Percentiles rank a stretch among this genome's conserved stretches.
phyloP scores from a whole-genome alignment of 2,888 invertebrate genomes.

The Brachyptera risi region DNA sequence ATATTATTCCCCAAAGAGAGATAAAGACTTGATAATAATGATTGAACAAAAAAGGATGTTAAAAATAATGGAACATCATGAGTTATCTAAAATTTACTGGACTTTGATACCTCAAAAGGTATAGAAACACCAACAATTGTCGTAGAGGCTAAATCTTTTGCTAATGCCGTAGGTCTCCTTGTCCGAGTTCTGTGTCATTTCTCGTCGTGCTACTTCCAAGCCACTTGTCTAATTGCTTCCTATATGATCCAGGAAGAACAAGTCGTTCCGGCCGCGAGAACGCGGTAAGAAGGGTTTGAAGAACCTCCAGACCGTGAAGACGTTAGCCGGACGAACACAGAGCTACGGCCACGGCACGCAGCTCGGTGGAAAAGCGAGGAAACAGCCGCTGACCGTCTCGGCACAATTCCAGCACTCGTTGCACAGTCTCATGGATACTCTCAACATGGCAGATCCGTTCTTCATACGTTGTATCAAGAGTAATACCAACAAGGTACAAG shows the following conservation, averaged over 20 bases:
- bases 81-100: too few species aligned
- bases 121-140: too few species aligned
- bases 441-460: conserved; percentile 84
- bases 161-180: too few species aligned
- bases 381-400: conserved; percentile 88
- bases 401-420: conserved; percentile 94
- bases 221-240: too few species aligned
- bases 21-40: too few species aligned
- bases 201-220: too few species aligned
- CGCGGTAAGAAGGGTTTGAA: conserved; percentile 82
- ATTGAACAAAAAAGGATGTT: too few species aligned
- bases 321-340: conserved; percentile 73
- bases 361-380: conserved; percentile 56
- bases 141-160: too few species aligned
- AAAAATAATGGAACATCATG: too few species aligned
- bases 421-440: conserved; percentile 86
- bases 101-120: too few species aligned
- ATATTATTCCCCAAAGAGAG: too few species aligned
- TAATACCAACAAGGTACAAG: conserved; percentile 78
- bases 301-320: conserved; percentile 88
- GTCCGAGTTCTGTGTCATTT: too few species aligned
- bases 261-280: conserved; percentile 84
- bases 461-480: conserved; percentile 93
- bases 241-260: conserved; percentile 76
- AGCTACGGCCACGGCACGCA: conserved; percentile 51